These are phyloP conservation scores for Scalopus aquaticus DNA, from an alignment of 2,113 vertebrate species.

Conservation along the genomic window DNA sequence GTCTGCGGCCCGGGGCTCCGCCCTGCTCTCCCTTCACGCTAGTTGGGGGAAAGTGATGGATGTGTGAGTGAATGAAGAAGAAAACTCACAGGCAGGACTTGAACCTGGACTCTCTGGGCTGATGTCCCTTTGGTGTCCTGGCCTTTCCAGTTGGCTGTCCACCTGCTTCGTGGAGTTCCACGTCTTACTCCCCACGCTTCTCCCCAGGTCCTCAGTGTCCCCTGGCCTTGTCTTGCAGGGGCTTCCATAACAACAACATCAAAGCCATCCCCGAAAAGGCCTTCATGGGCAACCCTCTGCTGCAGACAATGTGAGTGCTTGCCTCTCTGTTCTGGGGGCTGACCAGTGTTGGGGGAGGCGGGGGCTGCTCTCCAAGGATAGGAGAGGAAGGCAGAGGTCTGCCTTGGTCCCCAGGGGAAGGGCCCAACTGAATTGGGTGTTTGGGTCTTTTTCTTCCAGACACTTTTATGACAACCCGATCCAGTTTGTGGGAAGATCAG, in stretches of 20 bases:
- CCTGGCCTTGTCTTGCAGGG: slow-evolving; percentile 85
- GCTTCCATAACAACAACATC: slow-evolving; percentile 98
- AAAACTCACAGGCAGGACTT: not conserved
- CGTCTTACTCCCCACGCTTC: too few relatives aligned
- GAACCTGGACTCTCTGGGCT: not conserved
- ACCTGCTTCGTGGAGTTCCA: not conserved
- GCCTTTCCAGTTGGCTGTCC: not conserved
- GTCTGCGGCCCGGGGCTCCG: not conserved
- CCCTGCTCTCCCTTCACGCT: not conserved
- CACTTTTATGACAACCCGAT: slow-evolving; percentile 98
- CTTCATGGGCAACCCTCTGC: slow-evolving; percentile 95
- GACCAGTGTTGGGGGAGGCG: too few relatives aligned
- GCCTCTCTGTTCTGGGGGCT: not conserved
- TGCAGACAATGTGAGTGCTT: slow-evolving; percentile 95
- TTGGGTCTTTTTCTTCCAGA: slow-evolving; percentile 84
- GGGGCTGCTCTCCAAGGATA: not conserved
- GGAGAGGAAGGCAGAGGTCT: not conserved
- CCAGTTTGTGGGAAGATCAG: slow-evolving; percentile 95
- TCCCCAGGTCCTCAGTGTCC: not conserved
- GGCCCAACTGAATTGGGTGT: not conserved
- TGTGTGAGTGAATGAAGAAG: not conserved
- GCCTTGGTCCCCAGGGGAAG: not conserved
- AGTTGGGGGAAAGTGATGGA: not conserved
- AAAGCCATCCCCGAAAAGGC: slow-evolving; percentile 95
- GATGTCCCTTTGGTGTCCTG: not conserved